Evolutionary conservation across 2,113 vertebrate species (phyloP), one percentile per base, ranked within the genome.

Genomic region (Numida meleagris): DNA sequence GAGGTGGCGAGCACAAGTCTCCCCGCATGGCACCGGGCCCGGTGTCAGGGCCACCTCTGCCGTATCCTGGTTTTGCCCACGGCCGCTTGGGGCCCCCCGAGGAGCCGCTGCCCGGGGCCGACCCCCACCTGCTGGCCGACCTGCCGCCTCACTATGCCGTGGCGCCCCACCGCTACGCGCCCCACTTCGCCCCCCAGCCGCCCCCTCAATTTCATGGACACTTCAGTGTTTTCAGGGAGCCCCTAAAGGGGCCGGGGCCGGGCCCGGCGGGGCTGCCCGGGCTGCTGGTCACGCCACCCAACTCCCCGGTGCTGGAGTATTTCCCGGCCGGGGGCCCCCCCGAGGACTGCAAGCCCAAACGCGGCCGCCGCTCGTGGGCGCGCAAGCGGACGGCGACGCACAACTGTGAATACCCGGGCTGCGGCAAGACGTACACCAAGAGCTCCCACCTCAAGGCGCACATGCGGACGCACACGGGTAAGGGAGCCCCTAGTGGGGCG

Each of bases 361-460:
- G 99, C 67, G 98, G 98, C 5, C 98, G 99, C 12, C 97, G 98
- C 45, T 97, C 98, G 7, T 99, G 99, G 98, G 98, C 98, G 20
- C 97, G 99, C 78, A 99, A 99, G 88, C 98, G 99, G 25, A 97
- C 98, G 5, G 99, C 99, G 40, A 98, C 99, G 74, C 99, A 99
- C 98, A 99, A 95, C 98, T 99, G 99, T 94, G 99, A 99, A 89
- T 99, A 98, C 90, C 98, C 98, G 6, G 98, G 98, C 45, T 99
- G 99, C 80, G 99, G 99, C 85, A 99, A 99, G 89, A 99, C 98
- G 4, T 99, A 99, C 97, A 99, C 99, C 17, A 99, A 99, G 96
- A 99, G 99, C 89, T 99, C 99, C 3, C 99, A 99, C 79, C 98
- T 99, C 58, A 99, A 99, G 94, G 99, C 99, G 10, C 99, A 99